These are phyloP conservation scores for Aradus depressus DNA, from an alignment of 2,888 invertebrate species.

Conservation along the genomic window DNA sequence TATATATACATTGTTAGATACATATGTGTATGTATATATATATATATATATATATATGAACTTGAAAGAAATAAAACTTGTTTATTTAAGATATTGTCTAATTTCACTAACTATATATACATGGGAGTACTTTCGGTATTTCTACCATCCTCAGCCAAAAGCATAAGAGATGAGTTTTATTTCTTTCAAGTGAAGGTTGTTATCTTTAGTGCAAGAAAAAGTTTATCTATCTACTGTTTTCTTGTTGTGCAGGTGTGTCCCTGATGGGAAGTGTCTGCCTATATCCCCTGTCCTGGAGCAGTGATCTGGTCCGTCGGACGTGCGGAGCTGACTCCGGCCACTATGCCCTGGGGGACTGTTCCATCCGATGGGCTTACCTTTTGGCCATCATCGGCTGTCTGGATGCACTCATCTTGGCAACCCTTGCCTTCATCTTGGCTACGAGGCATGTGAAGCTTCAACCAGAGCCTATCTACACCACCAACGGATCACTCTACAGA, in stretches of 20 bases:
- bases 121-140: too few relatives aligned
- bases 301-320: slow-evolving; percentile 66
- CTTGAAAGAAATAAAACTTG: too few relatives aligned
- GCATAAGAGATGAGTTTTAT: too few relatives aligned
- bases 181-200: neutral
- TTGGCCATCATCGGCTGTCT: slow-evolving; percentile 80
- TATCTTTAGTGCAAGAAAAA: too few relatives aligned
- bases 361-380: slow-evolving; percentile 86
- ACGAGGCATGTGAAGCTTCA: slow-evolving; percentile 76
- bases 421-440: slow-evolving; percentile 86
- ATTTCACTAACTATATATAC: too few relatives aligned
- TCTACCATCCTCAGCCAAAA: too few relatives aligned
- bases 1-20: neutral
- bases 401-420: slow-evolving; percentile 74
- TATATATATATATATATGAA: too few relatives aligned
- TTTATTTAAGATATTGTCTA: too few relatives aligned
- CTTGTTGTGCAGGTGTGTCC: slow-evolving; percentile 55
- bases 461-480: slow-evolving; percentile 60
- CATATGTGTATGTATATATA: neutral
- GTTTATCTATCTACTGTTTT: too few relatives aligned
- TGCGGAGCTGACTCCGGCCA: slow-evolving; percentile 75
- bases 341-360: slow-evolving; percentile 64
- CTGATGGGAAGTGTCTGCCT: slow-evolving; percentile 79
- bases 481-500: slow-evolving; percentile 55
- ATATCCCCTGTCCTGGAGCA: slow-evolving; percentile 87